Base-by-base conservation (phyloP, 2,888 invertebrate species). In the Diarsia brunnea region DNA sequence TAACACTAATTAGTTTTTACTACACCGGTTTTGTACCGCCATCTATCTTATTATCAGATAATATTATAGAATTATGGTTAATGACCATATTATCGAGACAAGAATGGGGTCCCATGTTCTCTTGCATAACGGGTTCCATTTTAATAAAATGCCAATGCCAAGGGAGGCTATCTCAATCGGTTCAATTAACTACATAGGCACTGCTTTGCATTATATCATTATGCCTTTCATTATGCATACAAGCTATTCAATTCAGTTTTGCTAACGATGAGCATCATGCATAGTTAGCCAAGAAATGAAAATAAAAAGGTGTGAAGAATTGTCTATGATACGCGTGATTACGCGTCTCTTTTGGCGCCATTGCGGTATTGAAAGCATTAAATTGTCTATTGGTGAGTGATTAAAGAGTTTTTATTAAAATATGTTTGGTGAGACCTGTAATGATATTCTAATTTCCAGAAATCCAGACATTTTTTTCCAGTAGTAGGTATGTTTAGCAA, bases 241-340 rank as follows among this genome's bases (percentile, higher is more conserved):
- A 47, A 58, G 60, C 58, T 68, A 84, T 76, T 82, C 66, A 70
- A 84, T 86, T 79, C 79, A 81, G 63, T 77, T 75, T 75, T 70
- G 66, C 65, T 87, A 84, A 82, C 76, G 77, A 87, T 64, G 78
- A 64, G 63, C 73, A 72, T 69, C 72, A n/a, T 64, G 68, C 49
- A 67, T 72, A 76, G 49, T 69, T 58, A 64, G 55, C 49, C 16
- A 72, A 61, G 76, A 78, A 79, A 63, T 73, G 0, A 76, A 76
- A 73, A 78, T 75, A 86, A 88, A 88, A 88, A 86, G 73, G 88
- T 87, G 88, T 80, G 84, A 80, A 81, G n/a, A 53, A 64, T 65
- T 61, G 8, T 47, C 73, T 53, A 65, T 76, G 64, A 72, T 71
- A 66, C 53, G n/a, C n/a, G n/a, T n/a, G n/a, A n/a, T n/a, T n/a